These are phyloP conservation scores for Rostratula benghalensis DNA, from an alignment of 2,113 vertebrate species.

Conservation along the genomic window DNA sequence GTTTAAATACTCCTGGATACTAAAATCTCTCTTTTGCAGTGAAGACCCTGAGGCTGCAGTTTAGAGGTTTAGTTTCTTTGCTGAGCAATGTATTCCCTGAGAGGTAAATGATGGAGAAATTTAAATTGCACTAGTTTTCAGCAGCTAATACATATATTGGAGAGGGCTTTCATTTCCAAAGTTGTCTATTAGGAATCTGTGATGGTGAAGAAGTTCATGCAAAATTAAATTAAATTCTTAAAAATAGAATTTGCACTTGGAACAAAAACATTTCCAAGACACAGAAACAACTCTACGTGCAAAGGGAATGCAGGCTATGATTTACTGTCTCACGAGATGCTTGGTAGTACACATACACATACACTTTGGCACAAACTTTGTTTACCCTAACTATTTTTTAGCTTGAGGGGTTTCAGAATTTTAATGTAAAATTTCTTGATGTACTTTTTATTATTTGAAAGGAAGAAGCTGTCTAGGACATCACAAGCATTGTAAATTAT, in stretches of 20 bases:
- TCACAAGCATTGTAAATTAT: constrained; percentile 49
- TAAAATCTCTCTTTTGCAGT: not conserved
- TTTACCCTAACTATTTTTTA: constrained; percentile 35
- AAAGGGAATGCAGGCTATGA: not conserved
- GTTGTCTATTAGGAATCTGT: not conserved
- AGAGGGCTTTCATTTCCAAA: not conserved
- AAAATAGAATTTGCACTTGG: not conserved
- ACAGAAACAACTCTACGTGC: not conserved
- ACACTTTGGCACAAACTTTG: not conserved
- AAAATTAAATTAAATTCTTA: not conserved
- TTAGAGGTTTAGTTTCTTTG: not conserved
- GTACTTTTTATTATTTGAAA: constrained; percentile 52
- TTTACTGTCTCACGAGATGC: accelerated
- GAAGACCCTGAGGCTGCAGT: not conserved
- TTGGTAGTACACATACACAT: not conserved
- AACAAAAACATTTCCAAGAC: not conserved
- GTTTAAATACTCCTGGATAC: not conserved
- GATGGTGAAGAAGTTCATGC: not conserved
- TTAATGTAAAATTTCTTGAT: constrained; percentile 47
- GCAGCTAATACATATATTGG: not conserved
- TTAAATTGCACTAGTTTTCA: not conserved
- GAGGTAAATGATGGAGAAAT: not conserved
- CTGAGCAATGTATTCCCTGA: not conserved
- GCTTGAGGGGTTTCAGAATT: constrained; percentile 47
- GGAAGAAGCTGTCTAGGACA: not conserved